A percentile compares a stretch with the other conserved stretches of the same genome.
phyloP scores from a whole-genome alignment of 2,888 invertebrate species.

The Dimorphilus gyrociliatus region DNA sequence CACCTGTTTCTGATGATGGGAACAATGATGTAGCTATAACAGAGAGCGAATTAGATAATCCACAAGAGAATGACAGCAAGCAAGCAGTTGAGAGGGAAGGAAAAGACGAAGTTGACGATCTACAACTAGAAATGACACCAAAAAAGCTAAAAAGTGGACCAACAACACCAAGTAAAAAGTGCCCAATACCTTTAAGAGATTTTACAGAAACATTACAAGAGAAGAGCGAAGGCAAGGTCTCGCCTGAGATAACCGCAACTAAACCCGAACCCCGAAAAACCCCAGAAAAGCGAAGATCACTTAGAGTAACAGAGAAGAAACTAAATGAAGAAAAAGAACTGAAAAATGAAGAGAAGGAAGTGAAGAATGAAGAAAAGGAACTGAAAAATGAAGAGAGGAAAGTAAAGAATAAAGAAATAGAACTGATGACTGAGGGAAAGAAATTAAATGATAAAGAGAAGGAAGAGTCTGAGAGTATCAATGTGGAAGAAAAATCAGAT shows the following conservation, averaged over 20 bases:
- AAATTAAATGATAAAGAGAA: not conserved
- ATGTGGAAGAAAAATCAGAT: not conserved
- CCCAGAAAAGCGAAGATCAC: not conserved
- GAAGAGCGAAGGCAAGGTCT: too few relatives aligned
- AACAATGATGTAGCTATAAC: too few relatives aligned
- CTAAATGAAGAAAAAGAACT: not conserved
- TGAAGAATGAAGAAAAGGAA: not conserved
- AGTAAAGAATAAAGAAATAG: not conserved
- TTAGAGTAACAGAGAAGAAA: constrained; percentile 1
- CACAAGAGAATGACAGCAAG: too few relatives aligned
- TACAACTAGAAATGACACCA: too few relatives aligned
- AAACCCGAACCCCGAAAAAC: not conserved
- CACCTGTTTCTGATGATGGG: too few relatives aligned
- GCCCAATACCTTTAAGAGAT: too few relatives aligned
- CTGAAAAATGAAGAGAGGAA: not conserved
- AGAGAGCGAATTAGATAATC: too few relatives aligned
- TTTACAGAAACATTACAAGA: too few relatives aligned
- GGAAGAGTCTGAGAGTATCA: not conserved
- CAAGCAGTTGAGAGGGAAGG: too few relatives aligned
- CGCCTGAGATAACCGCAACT: constrained; percentile 3
- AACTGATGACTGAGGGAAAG: not conserved
- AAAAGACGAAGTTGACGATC: too few relatives aligned
- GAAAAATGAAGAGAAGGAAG: constrained; percentile 1
- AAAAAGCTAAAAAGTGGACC: too few relatives aligned
- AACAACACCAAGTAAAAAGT: too few relatives aligned